These are phyloP conservation scores for Pseudochromis fuscus DNA, from an alignment of 2,797 vertebrate genomes.

Conservation along the genomic window DNA sequence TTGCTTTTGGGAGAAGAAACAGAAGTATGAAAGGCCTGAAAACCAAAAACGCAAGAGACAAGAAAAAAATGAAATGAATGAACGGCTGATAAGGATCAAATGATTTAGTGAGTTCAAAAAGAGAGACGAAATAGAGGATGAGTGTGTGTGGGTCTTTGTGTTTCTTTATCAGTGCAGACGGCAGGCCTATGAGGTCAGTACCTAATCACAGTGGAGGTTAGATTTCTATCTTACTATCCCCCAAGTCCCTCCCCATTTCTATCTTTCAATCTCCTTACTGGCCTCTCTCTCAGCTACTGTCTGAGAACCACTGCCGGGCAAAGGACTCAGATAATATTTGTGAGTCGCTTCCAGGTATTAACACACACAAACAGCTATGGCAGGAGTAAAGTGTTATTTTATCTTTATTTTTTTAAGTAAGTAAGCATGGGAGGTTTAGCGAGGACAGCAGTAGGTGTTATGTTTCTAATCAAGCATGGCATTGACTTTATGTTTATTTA, in stretches of 20 bases:
- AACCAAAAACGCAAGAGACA: constrained; percentile 36
- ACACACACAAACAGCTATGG: constrained; percentile 9
- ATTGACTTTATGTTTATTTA: constrained; percentile 74
- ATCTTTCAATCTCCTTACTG: constrained; percentile 58
- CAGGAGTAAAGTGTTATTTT: not conserved
- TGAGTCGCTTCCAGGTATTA: constrained; percentile 35
- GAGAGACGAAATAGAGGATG: constrained; percentile 18
- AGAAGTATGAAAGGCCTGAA: constrained; percentile 54
- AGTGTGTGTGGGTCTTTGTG: constrained; percentile 30
- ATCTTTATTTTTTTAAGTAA: constrained; percentile 34
- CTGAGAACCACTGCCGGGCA: constrained; percentile 41
- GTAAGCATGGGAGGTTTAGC: constrained; percentile 43
- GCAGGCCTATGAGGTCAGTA: constrained; percentile 69
- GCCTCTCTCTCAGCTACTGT: constrained; percentile 51
- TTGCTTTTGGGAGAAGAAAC: constrained; percentile 37
- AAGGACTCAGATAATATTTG: constrained; percentile 47
- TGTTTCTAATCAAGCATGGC: constrained; percentile 66
- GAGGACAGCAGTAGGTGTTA: constrained; percentile 49
- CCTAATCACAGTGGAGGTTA: constrained; percentile 78
- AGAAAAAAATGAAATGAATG: constrained; percentile 57
- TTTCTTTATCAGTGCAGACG: constrained; percentile 72
- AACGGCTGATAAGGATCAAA: constrained; percentile 72
- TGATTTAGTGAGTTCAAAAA: constrained; percentile 65
- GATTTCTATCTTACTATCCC: constrained; percentile 71
- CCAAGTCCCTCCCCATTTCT: constrained; percentile 21